Conservation (phyloP, 2,888 invertebrate species). For the Thymelicus lineola region DNA sequence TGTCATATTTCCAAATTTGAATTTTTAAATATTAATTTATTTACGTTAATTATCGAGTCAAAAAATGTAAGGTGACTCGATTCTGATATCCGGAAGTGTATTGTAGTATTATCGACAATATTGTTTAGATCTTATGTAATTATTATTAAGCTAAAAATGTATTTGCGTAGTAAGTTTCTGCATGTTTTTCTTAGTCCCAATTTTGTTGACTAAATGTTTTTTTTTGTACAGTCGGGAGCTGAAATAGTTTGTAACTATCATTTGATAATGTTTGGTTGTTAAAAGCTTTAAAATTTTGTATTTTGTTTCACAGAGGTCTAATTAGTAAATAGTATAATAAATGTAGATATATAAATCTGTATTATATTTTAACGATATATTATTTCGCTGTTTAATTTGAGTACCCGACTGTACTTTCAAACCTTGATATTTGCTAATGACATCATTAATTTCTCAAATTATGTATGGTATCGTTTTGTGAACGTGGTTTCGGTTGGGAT, state of each 20-base stretch:
- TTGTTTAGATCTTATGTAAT: not conserved
- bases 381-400: conserved; percentile 44
- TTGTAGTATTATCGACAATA: too few species aligned
- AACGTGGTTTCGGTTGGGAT: conserved; percentile 78
- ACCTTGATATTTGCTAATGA: conserved; percentile 46
- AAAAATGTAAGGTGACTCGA: not conserved
- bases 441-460: conserved; percentile 47
- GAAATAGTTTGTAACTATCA: conserved; percentile 39
- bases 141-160: not conserved
- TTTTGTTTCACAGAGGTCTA: not conserved
- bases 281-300: not conserved
- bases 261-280: not conserved
- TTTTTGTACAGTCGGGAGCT: conserved; percentile 57
- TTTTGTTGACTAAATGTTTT: conserved; percentile 61
- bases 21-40: too few species aligned
- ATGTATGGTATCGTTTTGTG: conserved; percentile 58
- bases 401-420: conserved; percentile 56
- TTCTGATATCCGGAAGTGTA: not conserved
- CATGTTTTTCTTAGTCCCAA: conserved; percentile 63
- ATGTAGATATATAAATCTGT: too few species aligned
- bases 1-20: too few species aligned
- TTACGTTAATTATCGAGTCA: too few species aligned
- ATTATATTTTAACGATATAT: conserved; percentile 18
- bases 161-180: conserved; percentile 48
- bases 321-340: too few species aligned